Base-by-base conservation (phyloP, 1,140 invertebrate genomes). In the Dendrolimus punctatus region DNA sequence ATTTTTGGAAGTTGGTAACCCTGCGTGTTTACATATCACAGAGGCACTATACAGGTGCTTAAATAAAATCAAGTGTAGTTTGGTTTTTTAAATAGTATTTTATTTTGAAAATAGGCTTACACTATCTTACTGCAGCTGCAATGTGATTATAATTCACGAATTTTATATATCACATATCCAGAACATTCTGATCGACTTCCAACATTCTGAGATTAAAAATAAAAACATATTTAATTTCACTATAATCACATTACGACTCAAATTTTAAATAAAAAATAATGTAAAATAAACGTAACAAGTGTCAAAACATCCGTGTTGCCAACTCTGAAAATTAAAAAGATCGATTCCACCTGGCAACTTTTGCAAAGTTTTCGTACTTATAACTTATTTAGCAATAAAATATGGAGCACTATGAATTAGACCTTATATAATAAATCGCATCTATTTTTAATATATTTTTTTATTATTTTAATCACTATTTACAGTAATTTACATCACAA, bases 401-500 rank as follows among this genome's bases (percentile, higher is more conserved):
- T 63, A 68, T 64, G 64, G 68, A 68, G 53, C 54, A 57, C 70
- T 60, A 63, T 60, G 58, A 68, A 66, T 66, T 64, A 61, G 57
- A 72, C 55, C 74, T 80, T 77, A 82, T 23, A 23, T 23, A 23
- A 23, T 23, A 23, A 23, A 23, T 23, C 23, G 23, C 23, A 23
- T 23, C 23, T 23, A 70, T 53, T 40, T 51, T 59, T 61, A 56
- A 64, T 67, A 68, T 56, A 56, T 63, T 66, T 62, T 60, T 72
- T 59, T 58, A 63, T 58, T 63, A 65, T 67, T 53, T 53, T 40
- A 44, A 54, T 57, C 64, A 65, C 67, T 80, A 81, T 79, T 75
- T 84, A 84, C 80, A 84, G 70, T 81, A 80, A 80, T 84, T 84
- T 84, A 84, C 80, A 84, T 80, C 72, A 77, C 75, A 73, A 66